These are phyloP conservation scores for Brachyhypopomus gauderio DNA, from an alignment of 2,113 vertebrate genomes.

Conservation along the genomic window DNA sequence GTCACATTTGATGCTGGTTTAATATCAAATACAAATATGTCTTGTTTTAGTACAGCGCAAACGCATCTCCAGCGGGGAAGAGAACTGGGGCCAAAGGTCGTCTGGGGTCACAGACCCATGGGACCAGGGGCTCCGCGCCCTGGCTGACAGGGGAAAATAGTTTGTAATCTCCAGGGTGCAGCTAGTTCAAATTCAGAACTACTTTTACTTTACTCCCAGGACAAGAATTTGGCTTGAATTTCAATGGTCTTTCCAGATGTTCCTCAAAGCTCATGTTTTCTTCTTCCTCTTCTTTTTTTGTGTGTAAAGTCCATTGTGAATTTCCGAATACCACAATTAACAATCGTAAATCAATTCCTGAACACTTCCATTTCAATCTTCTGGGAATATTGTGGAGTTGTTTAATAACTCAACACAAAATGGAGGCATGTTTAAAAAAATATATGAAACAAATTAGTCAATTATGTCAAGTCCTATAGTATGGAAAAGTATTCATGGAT, in stretches of 20 bases:
- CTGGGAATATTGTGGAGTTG: conserved; percentile 72
- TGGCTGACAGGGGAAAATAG: conserved; percentile 74
- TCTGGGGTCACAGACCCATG: conserved; percentile 59
- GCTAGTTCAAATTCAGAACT: conserved; percentile 72
- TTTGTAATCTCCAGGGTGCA: conserved; percentile 72
- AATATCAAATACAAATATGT: conserved; percentile 72
- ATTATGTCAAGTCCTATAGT: conserved; percentile 52
- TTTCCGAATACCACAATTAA: conserved; percentile 76
- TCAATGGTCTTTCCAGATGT: conserved; percentile 79
- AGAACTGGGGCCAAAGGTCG: conserved; percentile 59
- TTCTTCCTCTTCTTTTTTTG: conserved; percentile 54
- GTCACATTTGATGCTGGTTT: conserved; percentile 66
- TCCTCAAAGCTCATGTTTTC: conserved; percentile 61
- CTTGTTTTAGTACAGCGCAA: conserved; percentile 68
- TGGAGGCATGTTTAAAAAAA: conserved; percentile 68
- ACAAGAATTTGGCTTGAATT: conserved; percentile 71
- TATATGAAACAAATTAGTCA: conserved; percentile 58
- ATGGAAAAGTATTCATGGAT: conserved; percentile 23
- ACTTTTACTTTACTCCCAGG: conserved; percentile 75
- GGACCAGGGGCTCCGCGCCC: conserved; percentile 61
- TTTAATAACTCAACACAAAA: conserved; percentile 74
- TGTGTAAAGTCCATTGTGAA: conserved; percentile 69
- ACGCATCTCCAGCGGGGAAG: conserved; percentile 59
- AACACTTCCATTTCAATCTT: conserved; percentile 75
- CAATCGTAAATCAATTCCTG: conserved; percentile 76